phyloP scores from a whole-genome alignment of 2,797 vertebrate species.

The Sphaeramia orbicularis region DNA sequence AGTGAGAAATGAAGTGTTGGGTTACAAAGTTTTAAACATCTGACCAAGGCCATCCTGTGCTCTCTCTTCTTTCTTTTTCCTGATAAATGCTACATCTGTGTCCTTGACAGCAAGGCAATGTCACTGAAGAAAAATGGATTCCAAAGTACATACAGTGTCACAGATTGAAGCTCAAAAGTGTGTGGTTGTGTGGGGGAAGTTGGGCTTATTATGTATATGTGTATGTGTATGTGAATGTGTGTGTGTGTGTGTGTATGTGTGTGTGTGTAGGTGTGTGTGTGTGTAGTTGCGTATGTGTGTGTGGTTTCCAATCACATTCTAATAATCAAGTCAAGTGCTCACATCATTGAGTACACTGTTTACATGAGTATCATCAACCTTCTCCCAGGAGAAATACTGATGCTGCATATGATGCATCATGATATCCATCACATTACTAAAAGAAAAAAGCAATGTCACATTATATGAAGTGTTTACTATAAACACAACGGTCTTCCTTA shows the following conservation, averaged over 20 bases:
- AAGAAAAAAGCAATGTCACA: constrained; percentile 5
- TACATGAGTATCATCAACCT: constrained; percentile 35
- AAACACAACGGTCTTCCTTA: constrained; percentile 28
- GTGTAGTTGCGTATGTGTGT: background rate
- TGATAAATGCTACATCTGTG: constrained; percentile 1
- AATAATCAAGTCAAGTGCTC: constrained; percentile 37
- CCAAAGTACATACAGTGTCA: background rate
- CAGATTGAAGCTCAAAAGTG: constrained; percentile 9
- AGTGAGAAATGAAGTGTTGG: constrained; percentile 1
- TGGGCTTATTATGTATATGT: background rate
- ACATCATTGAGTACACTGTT: constrained; percentile 23
- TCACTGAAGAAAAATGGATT: constrained; percentile 11
- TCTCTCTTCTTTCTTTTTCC: background rate
- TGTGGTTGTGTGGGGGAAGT: background rate
- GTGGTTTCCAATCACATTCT: constrained; percentile 16
- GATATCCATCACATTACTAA: constrained; percentile 22
- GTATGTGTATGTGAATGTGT: background rate
- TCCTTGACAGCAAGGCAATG: constrained; percentile 35
- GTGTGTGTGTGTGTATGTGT: background rate
- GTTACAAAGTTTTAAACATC: constrained; percentile 1
- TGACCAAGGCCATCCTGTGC: background rate
- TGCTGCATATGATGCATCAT: constrained; percentile 33
- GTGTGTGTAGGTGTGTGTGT: background rate
- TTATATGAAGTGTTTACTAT: constrained; percentile 6
- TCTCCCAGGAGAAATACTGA: constrained; percentile 24